Base-by-base conservation (phyloP, 2,113 vertebrate species). In the Paedocypris sp. region DNA sequence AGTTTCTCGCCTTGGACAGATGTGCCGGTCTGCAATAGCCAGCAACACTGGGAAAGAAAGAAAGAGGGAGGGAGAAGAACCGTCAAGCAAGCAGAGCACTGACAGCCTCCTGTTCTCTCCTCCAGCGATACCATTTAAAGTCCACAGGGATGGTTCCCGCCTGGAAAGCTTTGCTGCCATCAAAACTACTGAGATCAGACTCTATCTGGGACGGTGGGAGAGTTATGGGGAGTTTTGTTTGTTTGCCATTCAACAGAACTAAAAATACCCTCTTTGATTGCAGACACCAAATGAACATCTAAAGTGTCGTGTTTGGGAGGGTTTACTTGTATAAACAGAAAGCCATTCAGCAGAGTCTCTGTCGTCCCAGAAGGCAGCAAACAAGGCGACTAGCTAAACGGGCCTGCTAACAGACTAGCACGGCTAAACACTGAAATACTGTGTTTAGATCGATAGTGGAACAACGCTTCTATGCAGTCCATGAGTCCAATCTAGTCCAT, bases 41-140 rank as follows among this genome's bases (percentile, higher is more conserved):
- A 15, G 23, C 31, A 36, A 39, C 25, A 5, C 11, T 19, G 10
- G n/a, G 12, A 5, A 22, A 20, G 5, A 47, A 26, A 22, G 10
- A 46, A 41, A 6, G 3, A 29, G 36, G 22, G 16, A 50, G 45
- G 9, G 33, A 13, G 22, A 32, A 45, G 11, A 35, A 49, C 42
- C 22, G 28, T 33, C 6, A 10, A 5, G 23, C 23, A 41, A 11
- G 20, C 43, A 25, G 32, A 11, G 31, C 4, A 5, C 42, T 41
- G 49, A 43, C 25, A 62, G 47, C 15, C 25, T 29, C 22, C 25
- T 41, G 39, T 58, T 31, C 26, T 41, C 22, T 41, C 53, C 53
- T 58, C 53, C 53, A 58, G 53, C 11, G 53, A 58, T 31, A 43
- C 36, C 53, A 42, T 43, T 58, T 58, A 43, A 58, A 58, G 26